Percentiles rank a stretch among this genome's conserved stretches.
These are phyloP conservation scores for Chloroceryle amazona DNA, from an alignment of 2,797 vertebrate species.

Conservation along the genomic window DNA sequence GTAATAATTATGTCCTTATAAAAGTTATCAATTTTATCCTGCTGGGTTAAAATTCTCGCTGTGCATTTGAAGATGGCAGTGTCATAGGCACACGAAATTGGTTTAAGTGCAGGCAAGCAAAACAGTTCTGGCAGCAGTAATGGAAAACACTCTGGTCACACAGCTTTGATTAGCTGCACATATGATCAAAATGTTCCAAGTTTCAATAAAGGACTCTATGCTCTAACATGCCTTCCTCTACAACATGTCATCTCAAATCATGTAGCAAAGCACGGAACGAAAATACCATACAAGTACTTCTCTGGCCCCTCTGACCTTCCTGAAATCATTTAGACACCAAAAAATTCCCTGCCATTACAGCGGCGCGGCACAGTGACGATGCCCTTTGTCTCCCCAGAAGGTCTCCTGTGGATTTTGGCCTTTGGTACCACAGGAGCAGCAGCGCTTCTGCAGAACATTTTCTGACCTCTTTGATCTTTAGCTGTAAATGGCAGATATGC, in stretches of 20 bases:
- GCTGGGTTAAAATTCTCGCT: not conserved
- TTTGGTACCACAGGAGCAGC: not conserved
- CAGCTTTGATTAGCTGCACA: not conserved
- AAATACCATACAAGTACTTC: not conserved
- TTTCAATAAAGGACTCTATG: not conserved
- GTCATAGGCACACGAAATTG: not conserved
- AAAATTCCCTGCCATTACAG: not conserved
- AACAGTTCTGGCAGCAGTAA: not conserved
- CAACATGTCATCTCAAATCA: not conserved
- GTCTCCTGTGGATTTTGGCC: not conserved
- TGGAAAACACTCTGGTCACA: not conserved
- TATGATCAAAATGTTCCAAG: accelerated
- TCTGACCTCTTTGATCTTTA: not conserved
- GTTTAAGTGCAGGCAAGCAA: not conserved
- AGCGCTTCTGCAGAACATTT: not conserved
- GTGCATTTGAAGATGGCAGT: not conserved
- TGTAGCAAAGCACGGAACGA: not conserved
- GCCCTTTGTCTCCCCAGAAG: not conserved
- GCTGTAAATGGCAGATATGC: not conserved
- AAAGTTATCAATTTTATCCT: not conserved
- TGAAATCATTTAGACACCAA: not conserved
- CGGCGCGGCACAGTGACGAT: accelerated
- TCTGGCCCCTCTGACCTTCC: not conserved
- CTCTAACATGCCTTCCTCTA: accelerated
- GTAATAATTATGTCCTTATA: not conserved